A percentile compares a stretch with the other conserved stretches of the same genome.
These are phyloP conservation scores for Arion vulgaris DNA, from an alignment of 1,140 invertebrate genomes.

Conservation along the genomic window DNA sequence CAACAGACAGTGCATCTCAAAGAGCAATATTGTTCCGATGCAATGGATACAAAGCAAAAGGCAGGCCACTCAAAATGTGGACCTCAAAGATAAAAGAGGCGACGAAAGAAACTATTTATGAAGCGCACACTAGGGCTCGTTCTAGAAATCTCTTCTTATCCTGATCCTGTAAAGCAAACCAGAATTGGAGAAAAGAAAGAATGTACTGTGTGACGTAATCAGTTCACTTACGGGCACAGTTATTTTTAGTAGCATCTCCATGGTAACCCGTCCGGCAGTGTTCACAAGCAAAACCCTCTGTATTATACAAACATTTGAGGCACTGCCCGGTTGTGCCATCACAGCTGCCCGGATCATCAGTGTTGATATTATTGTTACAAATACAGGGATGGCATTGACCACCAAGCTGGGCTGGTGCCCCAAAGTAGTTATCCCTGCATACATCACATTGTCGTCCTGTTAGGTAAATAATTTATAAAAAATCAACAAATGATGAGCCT, in stretches of 20 bases:
- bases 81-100: too few species aligned
- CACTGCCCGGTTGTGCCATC: conserved; percentile 92
- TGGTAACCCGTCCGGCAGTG: conserved; percentile 88
- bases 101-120: too few species aligned
- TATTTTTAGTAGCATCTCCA: conserved; percentile 82
- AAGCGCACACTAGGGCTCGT: too few species aligned
- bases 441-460: conserved; percentile 81
- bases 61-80: too few species aligned
- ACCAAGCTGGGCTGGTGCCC: conserved; percentile 86
- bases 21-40: too few species aligned
- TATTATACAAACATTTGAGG: conserved; percentile 92
- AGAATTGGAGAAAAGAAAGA: too few species aligned
- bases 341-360: conserved; percentile 85
- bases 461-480: background rate
- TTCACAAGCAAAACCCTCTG: conserved; percentile 93
- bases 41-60: too few species aligned
- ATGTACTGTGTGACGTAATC: too few species aligned
- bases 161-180: too few species aligned
- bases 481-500: too few species aligned
- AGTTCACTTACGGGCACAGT: conserved; percentile 58
- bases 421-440: conserved; percentile 96
- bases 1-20: too few species aligned
- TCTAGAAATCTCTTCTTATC: too few species aligned
- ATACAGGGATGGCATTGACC: conserved; percentile 90
- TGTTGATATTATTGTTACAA: conserved; percentile 95